These are phyloP conservation scores for Agapostemon virescens DNA, from an alignment of 2,888 invertebrate species.

Conservation along the genomic window DNA sequence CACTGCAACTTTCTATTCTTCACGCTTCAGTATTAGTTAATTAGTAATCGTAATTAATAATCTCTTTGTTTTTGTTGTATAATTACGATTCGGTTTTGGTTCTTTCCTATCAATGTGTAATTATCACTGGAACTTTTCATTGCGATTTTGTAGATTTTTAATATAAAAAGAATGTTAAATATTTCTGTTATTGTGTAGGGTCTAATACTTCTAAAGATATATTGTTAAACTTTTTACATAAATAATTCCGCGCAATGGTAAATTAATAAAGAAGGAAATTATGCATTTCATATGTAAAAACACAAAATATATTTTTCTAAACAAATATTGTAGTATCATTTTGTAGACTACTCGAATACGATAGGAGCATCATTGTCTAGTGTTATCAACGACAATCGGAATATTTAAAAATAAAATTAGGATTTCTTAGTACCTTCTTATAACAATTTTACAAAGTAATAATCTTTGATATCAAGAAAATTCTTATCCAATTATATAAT, in stretches of 20 bases:
- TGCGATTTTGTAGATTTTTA: slow-evolving; percentile 44
- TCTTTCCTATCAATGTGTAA: slow-evolving; percentile 9
- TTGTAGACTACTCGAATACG: slow-evolving; percentile 20
- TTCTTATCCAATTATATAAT: not conserved
- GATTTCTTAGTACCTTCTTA: not conserved
- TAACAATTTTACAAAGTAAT: slow-evolving; percentile 7
- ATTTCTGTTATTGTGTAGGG: slow-evolving; percentile 53
- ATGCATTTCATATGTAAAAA: slow-evolving; percentile 57
- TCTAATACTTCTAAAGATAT: slow-evolving; percentile 66
- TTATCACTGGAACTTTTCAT: slow-evolving; percentile 36
- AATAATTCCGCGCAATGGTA: slow-evolving; percentile 69
- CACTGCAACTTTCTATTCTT: slow-evolving; percentile 27
- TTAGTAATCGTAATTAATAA: slow-evolving; percentile 35
- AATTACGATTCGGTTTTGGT: slow-evolving; percentile 2
- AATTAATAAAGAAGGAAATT: slow-evolving; percentile 63
- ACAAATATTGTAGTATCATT: slow-evolving; percentile 53
- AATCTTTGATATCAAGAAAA: slow-evolving; percentile 10
- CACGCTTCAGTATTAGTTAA: no score
- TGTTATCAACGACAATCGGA: slow-evolving; percentile 38
- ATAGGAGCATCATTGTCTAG: slow-evolving; percentile 25
- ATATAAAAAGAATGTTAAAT: slow-evolving; percentile 46
- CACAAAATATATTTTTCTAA: slow-evolving; percentile 62
- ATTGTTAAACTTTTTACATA: slow-evolving; percentile 75
- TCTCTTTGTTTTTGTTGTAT: slow-evolving; percentile 14
- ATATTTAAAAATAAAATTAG: slow-evolving; percentile 11